Evolutionary conservation across 2,113 vertebrate species (phyloP), one percentile per base, ranked within the genome.

Genomic region (Anguilla rostrata): DNA sequence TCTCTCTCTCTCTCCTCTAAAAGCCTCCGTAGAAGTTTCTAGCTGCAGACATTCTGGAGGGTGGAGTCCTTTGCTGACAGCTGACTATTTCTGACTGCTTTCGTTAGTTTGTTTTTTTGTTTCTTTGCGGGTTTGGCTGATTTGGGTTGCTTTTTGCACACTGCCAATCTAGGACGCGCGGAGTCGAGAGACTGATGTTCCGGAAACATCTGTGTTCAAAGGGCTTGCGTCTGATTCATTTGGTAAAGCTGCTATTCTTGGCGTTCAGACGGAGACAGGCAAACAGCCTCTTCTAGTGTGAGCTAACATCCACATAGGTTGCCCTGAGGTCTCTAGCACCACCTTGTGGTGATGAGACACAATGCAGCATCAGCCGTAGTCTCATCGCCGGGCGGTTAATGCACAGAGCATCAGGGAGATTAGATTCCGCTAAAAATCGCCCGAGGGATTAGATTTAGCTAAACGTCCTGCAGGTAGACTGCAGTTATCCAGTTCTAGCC

Each of bases 171-270:
- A 46, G 75, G 75, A 57, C 71, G 29, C 43, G 29, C 29, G 41
- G 71, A 40, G 39, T 20, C 71, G 22, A 41, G 75, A 66, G 71
- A 79, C 75, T 43, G 43, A 34, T 40, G 22, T 40, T 71, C 75
- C 43, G 26, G 71, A 85, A 79, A 85, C 78, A 79, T 22, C 29
- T 39, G 71, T 18, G 40, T 46, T 71, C 49, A 53, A 85, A 40
- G 43, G 8, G 43, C 56, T 56, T 39, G 26, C 78, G 39, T 79
- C 20, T 66, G 20, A 26, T 14, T 20, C 14, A 0, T 60, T 60
- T 26, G 26, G 60, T 26, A 66, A 66, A 66, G 18, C 22, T 22
- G 5, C 20, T 66, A 66, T 66, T 66, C 18, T 66, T 66, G 60
- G 60, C 20, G 60, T 66, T 0, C 60, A 26, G 60, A 1, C 60